Base-by-base conservation (phyloP, 2,113 vertebrate species). In the Saccopteryx leptura region DNA sequence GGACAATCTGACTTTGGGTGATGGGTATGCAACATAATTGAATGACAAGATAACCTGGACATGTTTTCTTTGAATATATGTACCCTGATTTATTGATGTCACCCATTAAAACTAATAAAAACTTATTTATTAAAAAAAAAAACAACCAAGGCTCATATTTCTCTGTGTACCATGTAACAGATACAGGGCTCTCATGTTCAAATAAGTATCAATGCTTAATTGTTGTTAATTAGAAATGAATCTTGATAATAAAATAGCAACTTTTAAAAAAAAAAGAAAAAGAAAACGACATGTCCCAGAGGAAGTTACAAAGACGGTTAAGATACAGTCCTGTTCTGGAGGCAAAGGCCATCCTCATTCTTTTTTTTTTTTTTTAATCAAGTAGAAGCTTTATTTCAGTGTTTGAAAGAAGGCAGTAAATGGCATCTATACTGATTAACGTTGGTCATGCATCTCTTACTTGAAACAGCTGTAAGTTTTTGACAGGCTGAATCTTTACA, bases 331-430 rank as follows among this genome's bases (percentile, higher is more conserved):
- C 18, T 79, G 1, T 65, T 78, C 76, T 87, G 90, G 52, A 87
- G 33, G 21, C 26, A 33, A 63, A 10, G 31, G 39, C 24, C 4
- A 86, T 69, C 28, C 15, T 84, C 61, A 68, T 90, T 93, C 58
- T 75, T 88, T 96, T 95, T 78, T 19, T 78, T 75, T 88, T 96
- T 95, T 78, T 19, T 78, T 21, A 86, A 92, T 87, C 83, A 84
- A 63, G 56, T 75, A 82, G 84, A 80, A 96, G 82, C 66, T 93
- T 98, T 99, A 98, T 98, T 98, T 98, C 90, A 82, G 90, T 95
- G 97, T 97, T 96, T 76, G 72, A 97, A 98, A 98, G 95, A 97
- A 97, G 94, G 94, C 97, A 98, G 68, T 97, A 96, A 98, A 96
- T 93, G 95, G 97, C 98, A 96, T 95, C 93, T 90, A 52, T 39